phyloP scores from a whole-genome alignment of 2,797 vertebrate genomes.

The Coranthus polyacanthus region DNA sequence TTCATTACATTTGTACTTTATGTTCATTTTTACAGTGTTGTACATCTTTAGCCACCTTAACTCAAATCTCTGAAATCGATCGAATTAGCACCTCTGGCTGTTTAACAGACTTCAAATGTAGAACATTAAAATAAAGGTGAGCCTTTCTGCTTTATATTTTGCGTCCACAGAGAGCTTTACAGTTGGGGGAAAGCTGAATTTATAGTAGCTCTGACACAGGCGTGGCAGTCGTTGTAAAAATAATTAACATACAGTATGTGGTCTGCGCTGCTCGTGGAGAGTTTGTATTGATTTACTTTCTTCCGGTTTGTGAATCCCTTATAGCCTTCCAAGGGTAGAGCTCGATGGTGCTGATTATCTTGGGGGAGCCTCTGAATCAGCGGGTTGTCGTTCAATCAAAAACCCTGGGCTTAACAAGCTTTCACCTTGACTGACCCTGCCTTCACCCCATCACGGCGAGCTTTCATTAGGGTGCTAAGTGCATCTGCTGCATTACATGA shows the following conservation, averaged over 20 bases:
- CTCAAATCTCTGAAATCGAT: slow-evolving; percentile 45
- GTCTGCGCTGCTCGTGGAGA: slow-evolving; percentile 30
- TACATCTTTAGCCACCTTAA: slow-evolving; percentile 26
- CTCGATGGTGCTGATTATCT: slow-evolving; percentile 60
- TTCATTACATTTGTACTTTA: slow-evolving; percentile 15
- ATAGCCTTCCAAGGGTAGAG: slow-evolving; percentile 23
- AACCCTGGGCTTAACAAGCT: slow-evolving; percentile 59
- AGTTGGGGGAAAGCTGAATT: slow-evolving; percentile 17
- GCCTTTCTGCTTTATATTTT: slow-evolving; percentile 14
- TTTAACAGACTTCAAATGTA: slow-evolving; percentile 15
- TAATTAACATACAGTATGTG: slow-evolving; percentile 48
- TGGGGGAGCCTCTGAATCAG: slow-evolving; percentile 57
- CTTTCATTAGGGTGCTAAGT: slow-evolving; percentile 46
- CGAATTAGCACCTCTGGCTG: slow-evolving; percentile 53
- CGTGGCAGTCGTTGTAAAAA: slow-evolving; percentile 22
- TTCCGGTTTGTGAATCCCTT: slow-evolving; percentile 32
- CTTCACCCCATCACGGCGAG: slow-evolving; percentile 50
- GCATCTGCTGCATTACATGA: slow-evolving; percentile 30
- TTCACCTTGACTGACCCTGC: slow-evolving; percentile 63
- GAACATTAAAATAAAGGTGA: slow-evolving; percentile 28
- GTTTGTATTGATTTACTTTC: slow-evolving; percentile 51
- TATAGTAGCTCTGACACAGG: slow-evolving; percentile 17
- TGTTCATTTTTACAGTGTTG: slow-evolving; percentile 4
- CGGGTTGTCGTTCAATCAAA: slow-evolving; percentile 30
- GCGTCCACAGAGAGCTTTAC: slow-evolving; percentile 1